These are phyloP conservation scores for Cyprichromis sp. DNA, from an alignment of 2,113 vertebrate species.

Conservation along the genomic window DNA sequence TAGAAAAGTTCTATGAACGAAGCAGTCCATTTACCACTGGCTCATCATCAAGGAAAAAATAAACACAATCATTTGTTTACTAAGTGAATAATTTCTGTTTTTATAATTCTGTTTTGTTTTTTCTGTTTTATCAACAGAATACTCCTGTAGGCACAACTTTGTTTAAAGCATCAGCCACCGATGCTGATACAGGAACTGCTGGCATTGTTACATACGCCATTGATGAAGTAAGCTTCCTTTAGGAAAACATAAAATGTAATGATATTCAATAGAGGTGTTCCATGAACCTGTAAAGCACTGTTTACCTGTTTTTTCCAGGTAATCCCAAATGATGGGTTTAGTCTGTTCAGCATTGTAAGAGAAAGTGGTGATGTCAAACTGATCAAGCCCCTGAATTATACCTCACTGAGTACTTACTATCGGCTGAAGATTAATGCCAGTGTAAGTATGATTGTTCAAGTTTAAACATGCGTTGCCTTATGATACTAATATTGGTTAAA, in stretches of 20 bases:
- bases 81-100: not conserved
- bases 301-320: conserved; percentile 55
- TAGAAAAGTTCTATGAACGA: not conserved
- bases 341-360: conserved; percentile 61
- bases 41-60: not conserved
- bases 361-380: conserved; percentile 63
- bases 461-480: not conserved
- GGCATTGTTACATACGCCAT: conserved; percentile 45
- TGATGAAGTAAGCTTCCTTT: conserved; percentile 38
- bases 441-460: conserved; percentile 56
- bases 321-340: conserved; percentile 24
- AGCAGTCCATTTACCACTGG: not conserved
- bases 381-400: conserved; percentile 64
- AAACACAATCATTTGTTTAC: not conserved
- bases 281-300: not conserved
- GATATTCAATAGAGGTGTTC: not conserved
- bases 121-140: conserved; percentile 38
- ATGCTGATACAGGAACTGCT: not conserved
- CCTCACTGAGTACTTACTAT: conserved; percentile 73
- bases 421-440: conserved; percentile 65
- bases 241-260: not conserved
- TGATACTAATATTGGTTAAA: not conserved
- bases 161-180: conserved; percentile 25
- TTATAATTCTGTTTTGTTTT: not conserved
- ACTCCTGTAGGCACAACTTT: not conserved